Base-by-base conservation (phyloP, 2,113 vertebrate species). In the Pseudopipra pipra region DNA sequence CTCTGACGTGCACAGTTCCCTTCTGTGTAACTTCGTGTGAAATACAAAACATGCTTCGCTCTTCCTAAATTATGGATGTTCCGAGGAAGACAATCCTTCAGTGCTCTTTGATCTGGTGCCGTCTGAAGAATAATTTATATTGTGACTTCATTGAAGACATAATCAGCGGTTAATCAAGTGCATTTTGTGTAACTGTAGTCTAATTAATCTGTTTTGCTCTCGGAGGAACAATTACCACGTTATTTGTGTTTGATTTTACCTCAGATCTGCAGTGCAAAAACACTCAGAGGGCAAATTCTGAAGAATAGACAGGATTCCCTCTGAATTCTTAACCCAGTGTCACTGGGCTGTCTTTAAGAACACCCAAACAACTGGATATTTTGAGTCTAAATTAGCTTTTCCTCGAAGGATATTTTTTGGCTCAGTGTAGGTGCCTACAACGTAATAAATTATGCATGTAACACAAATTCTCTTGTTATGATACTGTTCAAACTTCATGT, bases 171-270 rank as follows among this genome's bases (percentile, higher is more conserved):
- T 54, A 88, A 90, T 73, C 30, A 12, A 87, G 77, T 11, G 73
- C 43, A 3, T 83, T 93, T 93, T 93, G 44, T 93, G 85, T 79
- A 35, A 39, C 66, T 76, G 44, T 25, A 72, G 73, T 63, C 78
- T 93, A 51, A 95, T 94, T 85, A 72, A 94, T 74, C 73, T 88
- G 67, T 73, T 80, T 89, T 90, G 58, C 54, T 96, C 85, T 91
- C 81, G 9, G 74, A 85, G 74, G 89, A 87, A 65, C 73, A 75
- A 91, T 85, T 90, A 73, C 22, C 27, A 7, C 10, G 5, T 62
- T 82, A 11, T 51, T 94, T 93, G 73, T 68, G 30, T 68, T 89
- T 73, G 77, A 54, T 96, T 96, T 87, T 72, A 87, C 49, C 87
- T 92, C 66, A 52, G 70, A 25, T 78, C 52, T 65, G 23, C 33